Evolutionary conservation across 2,888 invertebrate species (phyloP).

Genomic region (Julus scandinavius): DNA sequence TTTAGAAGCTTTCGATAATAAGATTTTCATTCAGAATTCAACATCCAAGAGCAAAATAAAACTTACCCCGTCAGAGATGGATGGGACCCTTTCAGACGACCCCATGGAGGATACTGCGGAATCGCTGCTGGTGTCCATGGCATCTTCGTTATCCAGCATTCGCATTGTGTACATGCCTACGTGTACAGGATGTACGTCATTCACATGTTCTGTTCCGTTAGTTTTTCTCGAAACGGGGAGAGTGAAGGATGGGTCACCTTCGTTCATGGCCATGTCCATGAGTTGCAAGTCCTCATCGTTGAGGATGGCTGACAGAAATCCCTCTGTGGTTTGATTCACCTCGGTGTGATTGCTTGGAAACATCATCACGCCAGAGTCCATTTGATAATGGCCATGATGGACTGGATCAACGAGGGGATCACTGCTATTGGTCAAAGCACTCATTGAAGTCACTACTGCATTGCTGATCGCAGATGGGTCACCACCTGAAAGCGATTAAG

Average conservation of each 20-base stretch:
- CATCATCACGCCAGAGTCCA: constrained; percentile 75
- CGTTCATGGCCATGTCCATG: constrained; percentile 78
- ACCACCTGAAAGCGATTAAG: constrained; percentile 58
- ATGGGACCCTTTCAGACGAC: constrained; percentile 83
- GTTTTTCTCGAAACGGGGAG: constrained; percentile 47
- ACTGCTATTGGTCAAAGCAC: constrained; percentile 76
- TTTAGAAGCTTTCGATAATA: neutral
- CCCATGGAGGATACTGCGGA: constrained; percentile 94
- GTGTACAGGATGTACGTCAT: constrained; percentile 46
- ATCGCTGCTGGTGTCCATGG: constrained; percentile 84
- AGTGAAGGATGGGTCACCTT: constrained; percentile 64
- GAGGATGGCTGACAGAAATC: constrained; percentile 86
- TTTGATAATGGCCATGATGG: constrained; percentile 73
- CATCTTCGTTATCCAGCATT: constrained; percentile 79
- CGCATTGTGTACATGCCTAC: constrained; percentile 83
- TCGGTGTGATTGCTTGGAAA: constrained; percentile 71
- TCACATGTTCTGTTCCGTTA: constrained; percentile 48
- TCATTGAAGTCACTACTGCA: constrained; percentile 79
- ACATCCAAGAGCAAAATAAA: neutral
- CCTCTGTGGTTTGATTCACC: constrained; percentile 70
- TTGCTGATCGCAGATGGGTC: constrained; percentile 64
- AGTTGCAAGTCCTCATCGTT: constrained; percentile 89
- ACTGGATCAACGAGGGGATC: constrained; percentile 73
- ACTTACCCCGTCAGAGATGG: constrained; percentile 75
- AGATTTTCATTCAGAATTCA: too few relatives aligned